Evolutionary conservation across 2,797 vertebrate genomes (phyloP), one percentile per base, ranked within the genome.

Genomic region (Lophius americanus): DNA sequence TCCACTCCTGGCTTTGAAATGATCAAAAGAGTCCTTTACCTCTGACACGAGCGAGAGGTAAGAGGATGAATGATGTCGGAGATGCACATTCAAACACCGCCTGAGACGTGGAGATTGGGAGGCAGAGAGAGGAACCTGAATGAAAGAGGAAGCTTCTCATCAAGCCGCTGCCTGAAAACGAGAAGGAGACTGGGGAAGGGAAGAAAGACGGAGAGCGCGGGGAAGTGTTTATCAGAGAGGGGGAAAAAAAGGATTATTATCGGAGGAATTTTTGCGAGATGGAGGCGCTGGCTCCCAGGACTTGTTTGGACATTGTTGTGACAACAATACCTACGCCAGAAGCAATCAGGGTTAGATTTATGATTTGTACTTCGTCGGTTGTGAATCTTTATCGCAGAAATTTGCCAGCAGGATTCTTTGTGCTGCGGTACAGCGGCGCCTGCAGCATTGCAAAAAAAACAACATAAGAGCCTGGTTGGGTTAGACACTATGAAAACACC

Each of bases 101-200:
- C 62, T 67, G 65, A 85, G 74, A 83, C 46, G 2, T 0, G 64
- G 50, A 72, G 77, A 84, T 78, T 44, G 46, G 71, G 82, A 68
- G 60, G 78, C 67, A 56, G 75, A 76, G 75, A 76, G 76, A 75
- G 64, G 65, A 83, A 80, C 76, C 72, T 82, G 68, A 90, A 90
- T 87, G 85, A 80, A 66, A 85, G 70, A 79, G 86, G 89, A 91
- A 91, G 85, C 63, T 62, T 80, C 83, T 81, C 70, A 67, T 89
- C 60, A 50, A 58, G 11, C 42, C 53, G 38, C 35, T 55, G 38
- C 61, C 64, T 78, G 46, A 43, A 64, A 54, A 33, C 7, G 51
- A 76, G 68, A 43, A 47, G 43, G 62, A 75, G 72, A 60, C 62
- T 13, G 52, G 13, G 38, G 37, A 60, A 46, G 38, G 35, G 61